Evolutionary conservation across 2,797 vertebrate species (phyloP).

Genomic region (Semaprochilodus insignis): DNA sequence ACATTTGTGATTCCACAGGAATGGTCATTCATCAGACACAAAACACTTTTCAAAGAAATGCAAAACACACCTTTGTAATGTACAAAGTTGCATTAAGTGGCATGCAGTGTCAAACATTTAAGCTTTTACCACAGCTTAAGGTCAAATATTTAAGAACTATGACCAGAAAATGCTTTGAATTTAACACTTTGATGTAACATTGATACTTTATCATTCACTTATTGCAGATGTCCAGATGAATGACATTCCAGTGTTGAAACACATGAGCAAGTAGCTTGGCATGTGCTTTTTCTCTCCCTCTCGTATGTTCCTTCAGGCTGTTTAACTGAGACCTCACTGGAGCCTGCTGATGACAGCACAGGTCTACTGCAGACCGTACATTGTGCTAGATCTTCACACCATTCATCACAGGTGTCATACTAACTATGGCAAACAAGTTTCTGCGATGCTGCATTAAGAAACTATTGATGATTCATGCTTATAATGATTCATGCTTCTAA

Average conservation of each 20-base stretch:
- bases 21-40: too few relatives aligned
- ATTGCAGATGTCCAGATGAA: constrained; percentile 58
- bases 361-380: constrained; percentile 49
- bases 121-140: constrained; percentile 4
- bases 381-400: constrained; percentile 50
- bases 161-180: background rate
- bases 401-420: constrained; percentile 61
- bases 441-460: constrained; percentile 59
- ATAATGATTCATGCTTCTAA: constrained; percentile 64
- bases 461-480: constrained; percentile 67
- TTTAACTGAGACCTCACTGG: constrained; percentile 57
- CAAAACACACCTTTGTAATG: too few relatives aligned
- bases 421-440: constrained; percentile 61
- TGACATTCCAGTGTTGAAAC: constrained; percentile 55
- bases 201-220: constrained; percentile 57
- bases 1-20: too few relatives aligned
- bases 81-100: too few relatives aligned
- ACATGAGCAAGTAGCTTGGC: constrained; percentile 64
- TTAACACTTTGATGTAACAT: constrained; percentile 19
- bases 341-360: constrained; percentile 66
- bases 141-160: background rate
- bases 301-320: constrained; percentile 53
- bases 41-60: too few relatives aligned
- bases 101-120: background rate
- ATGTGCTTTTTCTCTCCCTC: constrained; percentile 56